Base-by-base conservation (phyloP, 2,888 invertebrate genomes). In the Cantharis lateralis region DNA sequence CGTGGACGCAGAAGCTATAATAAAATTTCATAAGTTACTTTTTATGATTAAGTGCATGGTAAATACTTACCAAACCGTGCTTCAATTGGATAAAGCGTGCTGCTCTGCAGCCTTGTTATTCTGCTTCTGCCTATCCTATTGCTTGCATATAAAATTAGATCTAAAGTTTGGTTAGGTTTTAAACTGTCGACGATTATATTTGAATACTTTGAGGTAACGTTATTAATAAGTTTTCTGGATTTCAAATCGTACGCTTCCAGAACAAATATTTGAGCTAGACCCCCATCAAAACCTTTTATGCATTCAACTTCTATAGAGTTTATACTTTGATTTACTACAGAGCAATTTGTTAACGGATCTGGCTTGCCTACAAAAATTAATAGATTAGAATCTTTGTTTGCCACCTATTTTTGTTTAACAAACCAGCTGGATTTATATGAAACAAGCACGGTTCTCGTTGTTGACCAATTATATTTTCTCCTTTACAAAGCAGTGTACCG, bases 211-310 rank as follows among this genome's bases (percentile, higher is more conserved):
- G 90, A 90, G 48, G 92, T 91, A 78, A 91, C 90, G 84, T 91
- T 92, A 86, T 90, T 89, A 80, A 92, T 90, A 78, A 91, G 86
- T 80, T 88, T 89, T 81, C 90, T 89, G 70, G 89, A 88, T 81
- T 89, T 87, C 73, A 89, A 85, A 83, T 91, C 90, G 87, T 91
- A 91, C 78, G 94, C 92, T 88, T 94, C 93, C 89, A 94, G 92
- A 81, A 93, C 91, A 88, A 94, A 95, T 86, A 91, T 91, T 87
- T 95, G 94, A 78, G 91, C 91, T 76, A 95, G 89, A 62, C 95
- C 95, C n/a, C 95, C 95, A 86, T 95, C 93, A 88, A 94, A 95
- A 74, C 94, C 94, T 84, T 93, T 93, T 18, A 91, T 87, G 87
- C 95, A 95, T 86, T 93, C 93, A 80, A 94, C 92, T 87, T 92